Evolutionary conservation across 2,797 vertebrate genomes (phyloP), one percentile per base, ranked within the genome.

Genomic region (Eleutherodactylus coqui): DNA sequence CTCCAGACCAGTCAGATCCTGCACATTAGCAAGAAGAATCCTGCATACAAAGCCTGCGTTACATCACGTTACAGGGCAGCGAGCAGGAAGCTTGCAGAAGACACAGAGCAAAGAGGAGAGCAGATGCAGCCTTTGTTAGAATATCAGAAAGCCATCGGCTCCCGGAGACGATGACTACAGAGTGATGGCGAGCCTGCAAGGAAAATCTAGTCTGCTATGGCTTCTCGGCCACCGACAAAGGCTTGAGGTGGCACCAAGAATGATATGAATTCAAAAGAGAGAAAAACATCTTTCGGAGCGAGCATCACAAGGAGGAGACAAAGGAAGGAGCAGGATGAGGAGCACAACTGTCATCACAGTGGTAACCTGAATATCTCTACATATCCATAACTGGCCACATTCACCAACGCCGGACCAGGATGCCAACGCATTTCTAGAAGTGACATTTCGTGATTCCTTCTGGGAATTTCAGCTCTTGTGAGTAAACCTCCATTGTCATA

Each of bases 31-130:
- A 75, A 53, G 82, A 84, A 69, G 36, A 84, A 87, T 79, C 82
- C 82, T 84, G 79, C 78, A 77, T 38, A 55, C 60, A 88, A 87
- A 72, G 72, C 69, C 49, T 83, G 34, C 85, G 79, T 89, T 82
- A 88, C 88, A 87, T 90, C 89, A 88, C 86, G 81, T 87, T 87
- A 75, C 41, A 78, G 72, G 49, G 77, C 47, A 64, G 76, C 60
- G 73, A 38, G 55, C 38, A 69, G 69, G 76, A 69, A 82, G 79
- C 79, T n/a, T 16, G 38, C 69, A 84, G 79, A 78, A 41, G 49
- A 55, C 19, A 75, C 87, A 80, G 53, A 73, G 43, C 70, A 10
- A 34, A 62, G 70, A 43, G 47, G 43, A n/a, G 62, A 64, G 67
- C 72, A 64, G 64, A 60, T 81, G 85, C 77, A 77, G 86, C 43